These are phyloP conservation scores for Mercenaria mercenaria DNA, from an alignment of 1,140 invertebrate species.

Conservation along the genomic window DNA sequence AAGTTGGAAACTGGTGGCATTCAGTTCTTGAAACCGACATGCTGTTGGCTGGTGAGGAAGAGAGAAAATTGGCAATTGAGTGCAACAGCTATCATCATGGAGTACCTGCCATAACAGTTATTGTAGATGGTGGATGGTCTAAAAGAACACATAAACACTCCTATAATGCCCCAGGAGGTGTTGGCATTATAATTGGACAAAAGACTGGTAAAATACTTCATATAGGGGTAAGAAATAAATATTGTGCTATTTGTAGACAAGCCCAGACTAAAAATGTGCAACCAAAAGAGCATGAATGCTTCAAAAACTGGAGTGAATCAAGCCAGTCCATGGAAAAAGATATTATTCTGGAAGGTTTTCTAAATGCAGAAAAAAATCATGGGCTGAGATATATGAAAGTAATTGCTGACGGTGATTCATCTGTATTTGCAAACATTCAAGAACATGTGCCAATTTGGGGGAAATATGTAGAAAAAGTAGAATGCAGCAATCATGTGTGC, in stretches of 20 bases:
- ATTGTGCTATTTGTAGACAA: slow-evolving; percentile 76
- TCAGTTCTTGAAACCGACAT: no score
- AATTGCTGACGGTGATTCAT: slow-evolving; percentile 84
- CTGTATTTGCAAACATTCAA: slow-evolving; percentile 80
- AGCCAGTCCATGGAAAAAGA: no score
- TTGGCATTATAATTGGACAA: slow-evolving; percentile 81
- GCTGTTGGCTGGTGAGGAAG: slow-evolving; percentile 48
- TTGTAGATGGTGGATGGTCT: slow-evolving; percentile 53
- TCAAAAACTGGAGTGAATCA: no score
- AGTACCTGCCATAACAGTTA: slow-evolving; percentile 23
- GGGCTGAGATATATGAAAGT: slow-evolving; percentile 79
- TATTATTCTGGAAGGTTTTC: no score
- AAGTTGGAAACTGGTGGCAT: slow-evolving; percentile 35
- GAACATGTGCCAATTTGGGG: slow-evolving; percentile 61
- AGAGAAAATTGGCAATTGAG: slow-evolving; percentile 5
- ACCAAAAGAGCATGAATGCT: slow-evolving; percentile 84
- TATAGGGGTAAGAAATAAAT: slow-evolving; percentile 83
- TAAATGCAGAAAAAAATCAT: slow-evolving; percentile 81
- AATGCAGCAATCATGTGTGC: slow-evolving; percentile 80
- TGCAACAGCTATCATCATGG: slow-evolving; percentile 10
- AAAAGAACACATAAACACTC: no score
- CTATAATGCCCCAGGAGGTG: slow-evolving; percentile 56
- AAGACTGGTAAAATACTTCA: slow-evolving; percentile 83
- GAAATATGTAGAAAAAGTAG: slow-evolving; percentile 73
- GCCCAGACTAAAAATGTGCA: neutral